A percentile compares a stretch with the other conserved stretches of the same genome.
phyloP scores from a whole-genome alignment of 2,888 invertebrate species.

The Dorcus hopei region DNA sequence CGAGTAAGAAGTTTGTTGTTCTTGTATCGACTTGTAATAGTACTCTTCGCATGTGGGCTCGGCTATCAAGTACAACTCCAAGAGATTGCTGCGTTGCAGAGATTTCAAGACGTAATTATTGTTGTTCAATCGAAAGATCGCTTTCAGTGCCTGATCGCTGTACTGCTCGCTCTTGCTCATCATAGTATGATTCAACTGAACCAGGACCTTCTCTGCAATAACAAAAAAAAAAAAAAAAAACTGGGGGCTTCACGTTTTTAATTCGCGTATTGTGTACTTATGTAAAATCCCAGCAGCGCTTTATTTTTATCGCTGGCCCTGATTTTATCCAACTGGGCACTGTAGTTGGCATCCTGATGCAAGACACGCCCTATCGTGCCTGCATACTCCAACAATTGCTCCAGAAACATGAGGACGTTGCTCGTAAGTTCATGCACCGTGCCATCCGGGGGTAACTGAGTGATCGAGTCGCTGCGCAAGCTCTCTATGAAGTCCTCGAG shows the following conservation, averaged over 20 bases:
- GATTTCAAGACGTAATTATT: constrained; percentile 93
- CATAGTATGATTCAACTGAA: constrained; percentile 84
- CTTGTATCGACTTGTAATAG: constrained; percentile 82
- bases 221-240: not conserved
- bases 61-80: constrained; percentile 76
- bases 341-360: constrained; percentile 58
- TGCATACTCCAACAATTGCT: constrained; percentile 76
- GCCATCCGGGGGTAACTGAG: constrained; percentile 90
- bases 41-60: constrained; percentile 84
- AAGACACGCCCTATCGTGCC: constrained; percentile 72
- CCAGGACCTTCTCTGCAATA: constrained; percentile 76
- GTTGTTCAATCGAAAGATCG: constrained; percentile 91
- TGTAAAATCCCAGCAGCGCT: constrained; percentile 73
- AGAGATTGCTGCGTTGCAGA: constrained; percentile 76
- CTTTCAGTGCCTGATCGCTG: constrained; percentile 78
- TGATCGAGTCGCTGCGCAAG: constrained; percentile 71
- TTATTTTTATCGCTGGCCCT: constrained; percentile 57
- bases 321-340: constrained; percentile 53
- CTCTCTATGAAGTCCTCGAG: constrained; percentile 92
- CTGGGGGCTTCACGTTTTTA: constrained; percentile 20
- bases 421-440: constrained; percentile 96
- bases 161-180: constrained; percentile 91
- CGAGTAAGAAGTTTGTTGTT: constrained; percentile 73
- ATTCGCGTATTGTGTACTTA: constrained; percentile 61
- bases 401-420: constrained; percentile 89